A percentile compares a stretch with the other conserved stretches of the same genome.
Conservation (phyloP, 2,888 invertebrate species). For the Brachyptera risi region DNA sequence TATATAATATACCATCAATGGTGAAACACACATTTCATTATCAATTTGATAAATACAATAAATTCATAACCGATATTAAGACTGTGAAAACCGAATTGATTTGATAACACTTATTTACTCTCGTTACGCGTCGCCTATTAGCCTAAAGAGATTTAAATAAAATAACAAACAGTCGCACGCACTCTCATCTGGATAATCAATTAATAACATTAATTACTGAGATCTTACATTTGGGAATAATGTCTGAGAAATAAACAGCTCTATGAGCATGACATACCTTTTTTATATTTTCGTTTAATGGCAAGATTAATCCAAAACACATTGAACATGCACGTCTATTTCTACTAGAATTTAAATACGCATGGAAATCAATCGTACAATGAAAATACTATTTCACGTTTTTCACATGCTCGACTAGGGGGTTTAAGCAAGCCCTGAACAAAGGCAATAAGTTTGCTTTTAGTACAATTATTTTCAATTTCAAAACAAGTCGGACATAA, state of each 20-base stretch:
- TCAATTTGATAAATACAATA: too few relatives aligned
- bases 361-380: not conserved
- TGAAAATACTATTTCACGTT: constrained; percentile 14
- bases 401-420: constrained; percentile 12
- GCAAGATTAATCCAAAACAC: not conserved
- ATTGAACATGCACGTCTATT: not conserved
- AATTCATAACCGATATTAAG: too few relatives aligned
- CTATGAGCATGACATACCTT: not conserved
- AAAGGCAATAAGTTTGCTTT: not conserved
- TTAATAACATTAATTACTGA: not conserved
- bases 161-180: not conserved
- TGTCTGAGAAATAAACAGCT: not conserved
- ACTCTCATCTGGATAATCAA: not conserved
- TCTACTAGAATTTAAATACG: not conserved
- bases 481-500: not conserved
- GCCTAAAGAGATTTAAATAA: not conserved
- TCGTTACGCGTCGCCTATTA: not conserved
- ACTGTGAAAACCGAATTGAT: not conserved
- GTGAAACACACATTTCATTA: too few relatives aligned
- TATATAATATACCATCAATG: not conserved
- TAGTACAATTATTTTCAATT: too few relatives aligned
- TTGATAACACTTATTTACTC: not conserved
- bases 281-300: not conserved
- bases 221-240: constrained; percentile 5
- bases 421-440: constrained; percentile 5